Evolutionary conservation across 1,140 invertebrate genomes (phyloP), one percentile per base, ranked within the genome.

Genomic region (Ceratosolen fusciceps): DNA sequence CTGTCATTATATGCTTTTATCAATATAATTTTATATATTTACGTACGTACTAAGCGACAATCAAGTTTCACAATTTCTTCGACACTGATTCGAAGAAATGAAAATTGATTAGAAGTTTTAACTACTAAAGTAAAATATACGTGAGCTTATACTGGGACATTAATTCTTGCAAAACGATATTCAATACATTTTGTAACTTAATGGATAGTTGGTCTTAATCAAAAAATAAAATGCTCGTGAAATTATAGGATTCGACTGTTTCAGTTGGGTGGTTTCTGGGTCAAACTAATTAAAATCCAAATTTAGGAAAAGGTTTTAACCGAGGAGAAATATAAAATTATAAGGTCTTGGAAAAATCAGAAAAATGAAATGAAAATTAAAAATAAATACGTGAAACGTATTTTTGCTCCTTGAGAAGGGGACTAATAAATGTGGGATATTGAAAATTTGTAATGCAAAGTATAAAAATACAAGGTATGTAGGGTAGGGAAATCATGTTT

Each of bases 281-380:
- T 21, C 12, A 78, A 62, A 31, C n/a, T 31, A 77, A 37, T 47
- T 29, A 47, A 58, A 77, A 76, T 72, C 3, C 24, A 62, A 73
- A 52, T 49, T 49, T 9, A 12, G 58, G 43, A 54, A 58, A 74
- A 74, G 56, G 34, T 5, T 39, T 12, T 43, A 12, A 7, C 12
- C 39, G 12, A 43, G 12, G 39, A 43, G 5, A 12, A 12, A 43
- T 43, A 43, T 43, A 12, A 12, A 43, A 12, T 43, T 43, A 65
- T 43, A 75, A 2, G 0, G 21, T 12, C 21, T 29, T 9, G 8
- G n/a, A 65, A 10, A 37, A 67, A 58, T 70, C 24, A 43, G 24
- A 56, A 68, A 34, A 54, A 67, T 5, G 24, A 26, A 34, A 39
- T 8, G 29, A n/a, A 39, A 52, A 70, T 62, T n/a, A 79, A 65